phyloP scores from a whole-genome alignment of 2,797 vertebrate genomes.

The Tauraco hartlaubi region DNA sequence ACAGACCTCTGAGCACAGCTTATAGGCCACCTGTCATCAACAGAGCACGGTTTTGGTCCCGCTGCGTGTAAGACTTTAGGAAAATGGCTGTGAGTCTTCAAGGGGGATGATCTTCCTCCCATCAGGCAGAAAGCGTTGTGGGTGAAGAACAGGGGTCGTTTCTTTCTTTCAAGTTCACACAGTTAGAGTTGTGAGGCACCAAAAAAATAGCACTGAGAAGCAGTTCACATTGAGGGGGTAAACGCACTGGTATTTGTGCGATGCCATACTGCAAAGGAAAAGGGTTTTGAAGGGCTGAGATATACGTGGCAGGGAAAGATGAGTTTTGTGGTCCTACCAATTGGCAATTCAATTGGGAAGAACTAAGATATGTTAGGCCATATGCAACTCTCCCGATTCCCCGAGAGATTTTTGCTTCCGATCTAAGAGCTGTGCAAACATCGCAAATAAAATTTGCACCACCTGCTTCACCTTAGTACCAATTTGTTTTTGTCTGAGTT shows the following conservation, averaged over 20 bases:
- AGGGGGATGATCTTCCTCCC: neutral
- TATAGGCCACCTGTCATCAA: neutral
- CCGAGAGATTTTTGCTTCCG: neutral
- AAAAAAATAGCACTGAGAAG: neutral
- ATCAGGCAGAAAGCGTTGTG: accelerated
- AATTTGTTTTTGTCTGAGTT: neutral
- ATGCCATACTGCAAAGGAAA: neutral
- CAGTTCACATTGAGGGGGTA: neutral
- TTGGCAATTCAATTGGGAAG: neutral
- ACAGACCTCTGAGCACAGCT: neutral
- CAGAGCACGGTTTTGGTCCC: neutral
- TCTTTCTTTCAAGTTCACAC: conserved; percentile 23
- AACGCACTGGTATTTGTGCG: neutral
- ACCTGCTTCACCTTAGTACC: conserved; percentile 34
- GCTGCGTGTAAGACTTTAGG: neutral
- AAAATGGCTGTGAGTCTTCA: neutral
- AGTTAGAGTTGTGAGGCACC: conserved; percentile 52
- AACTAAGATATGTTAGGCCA: neutral
- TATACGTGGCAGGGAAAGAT: neutral
- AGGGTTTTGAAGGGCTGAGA: neutral
- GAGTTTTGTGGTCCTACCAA: neutral
- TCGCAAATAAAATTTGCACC: neutral
- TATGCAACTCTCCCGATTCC: neutral
- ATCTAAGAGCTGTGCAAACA: conserved; percentile 20
- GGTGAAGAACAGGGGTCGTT: neutral